These are phyloP conservation scores for Artibeus jamaicensis DNA, from an alignment of 2,797 vertebrate species.

Conservation along the genomic window DNA sequence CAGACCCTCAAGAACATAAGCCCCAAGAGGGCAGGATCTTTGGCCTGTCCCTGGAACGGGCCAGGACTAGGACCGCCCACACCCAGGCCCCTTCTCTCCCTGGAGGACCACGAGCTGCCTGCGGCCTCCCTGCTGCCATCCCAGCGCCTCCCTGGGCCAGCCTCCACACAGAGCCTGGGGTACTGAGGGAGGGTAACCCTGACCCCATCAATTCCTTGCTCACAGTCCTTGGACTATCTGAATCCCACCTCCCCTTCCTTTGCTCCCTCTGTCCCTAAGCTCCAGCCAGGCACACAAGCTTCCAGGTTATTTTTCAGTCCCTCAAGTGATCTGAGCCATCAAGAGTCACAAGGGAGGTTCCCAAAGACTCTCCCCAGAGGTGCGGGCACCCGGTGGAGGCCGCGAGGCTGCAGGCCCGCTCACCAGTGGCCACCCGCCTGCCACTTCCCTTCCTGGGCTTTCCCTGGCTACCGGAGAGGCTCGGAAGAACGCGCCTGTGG, in stretches of 20 bases:
- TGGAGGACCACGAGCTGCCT: neutral
- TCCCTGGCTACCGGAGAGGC: neutral
- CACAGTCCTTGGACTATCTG: neutral
- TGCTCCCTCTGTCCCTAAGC: neutral
- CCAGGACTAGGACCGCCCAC: neutral
- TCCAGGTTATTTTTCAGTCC: neutral
- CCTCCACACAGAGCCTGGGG: neutral
- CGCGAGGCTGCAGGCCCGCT: neutral
- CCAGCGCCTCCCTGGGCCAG: neutral
- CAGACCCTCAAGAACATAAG: neutral
- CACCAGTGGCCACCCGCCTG: fast-evolving
- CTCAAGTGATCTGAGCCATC: neutral
- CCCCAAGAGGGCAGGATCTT: neutral
- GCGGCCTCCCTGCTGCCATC: neutral
- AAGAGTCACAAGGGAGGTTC: neutral
- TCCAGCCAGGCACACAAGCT: neutral
- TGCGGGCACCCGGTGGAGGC: neutral
- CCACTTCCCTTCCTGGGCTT: neutral
- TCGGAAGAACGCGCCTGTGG: fast-evolving
- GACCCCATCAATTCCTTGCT: neutral
- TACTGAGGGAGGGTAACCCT: neutral
- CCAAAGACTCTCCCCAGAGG: neutral
- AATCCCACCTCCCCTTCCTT: neutral
- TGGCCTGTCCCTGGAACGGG: neutral
- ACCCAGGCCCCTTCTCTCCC: neutral